Conservation (phyloP, 2,888 invertebrate genomes). For the Desoria tigrina region DNA sequence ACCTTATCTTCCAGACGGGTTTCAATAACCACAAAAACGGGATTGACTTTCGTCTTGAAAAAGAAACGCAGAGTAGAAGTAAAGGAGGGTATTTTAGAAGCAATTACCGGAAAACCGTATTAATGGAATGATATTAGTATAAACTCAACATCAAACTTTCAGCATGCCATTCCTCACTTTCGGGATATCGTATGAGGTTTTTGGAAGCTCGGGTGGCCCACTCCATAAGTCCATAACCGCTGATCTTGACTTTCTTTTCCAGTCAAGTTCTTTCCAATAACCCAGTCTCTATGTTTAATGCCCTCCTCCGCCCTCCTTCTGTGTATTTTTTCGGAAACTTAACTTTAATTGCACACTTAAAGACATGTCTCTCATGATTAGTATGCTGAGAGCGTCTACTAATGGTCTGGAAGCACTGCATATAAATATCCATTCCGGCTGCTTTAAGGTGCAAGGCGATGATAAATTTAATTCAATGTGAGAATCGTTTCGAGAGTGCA, state of each 20-base stretch:
- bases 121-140: too few species aligned
- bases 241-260: too few species aligned
- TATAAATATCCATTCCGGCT: background rate
- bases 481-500: conserved; percentile 14
- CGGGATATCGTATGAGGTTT: too few species aligned
- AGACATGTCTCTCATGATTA: background rate
- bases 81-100: background rate
- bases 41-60: background rate
- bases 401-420: conserved; percentile 14
- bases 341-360: too few species aligned
- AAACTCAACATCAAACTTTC: too few species aligned
- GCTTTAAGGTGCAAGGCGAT: conserved; percentile 1
- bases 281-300: too few species aligned
- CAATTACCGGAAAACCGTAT: background rate
- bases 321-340: too few species aligned
- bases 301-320: too few species aligned
- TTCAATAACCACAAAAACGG: background rate
- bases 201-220: too few species aligned
- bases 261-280: too few species aligned
- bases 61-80: background rate
- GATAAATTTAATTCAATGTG: conserved; percentile 15
- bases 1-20: background rate
- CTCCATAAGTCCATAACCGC: too few species aligned
- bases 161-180: too few species aligned
- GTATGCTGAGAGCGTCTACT: conserved; percentile 1